These are phyloP conservation scores for Platysternon megacephalum DNA, from an alignment of 2,113 vertebrate species.

Conservation along the genomic window DNA sequence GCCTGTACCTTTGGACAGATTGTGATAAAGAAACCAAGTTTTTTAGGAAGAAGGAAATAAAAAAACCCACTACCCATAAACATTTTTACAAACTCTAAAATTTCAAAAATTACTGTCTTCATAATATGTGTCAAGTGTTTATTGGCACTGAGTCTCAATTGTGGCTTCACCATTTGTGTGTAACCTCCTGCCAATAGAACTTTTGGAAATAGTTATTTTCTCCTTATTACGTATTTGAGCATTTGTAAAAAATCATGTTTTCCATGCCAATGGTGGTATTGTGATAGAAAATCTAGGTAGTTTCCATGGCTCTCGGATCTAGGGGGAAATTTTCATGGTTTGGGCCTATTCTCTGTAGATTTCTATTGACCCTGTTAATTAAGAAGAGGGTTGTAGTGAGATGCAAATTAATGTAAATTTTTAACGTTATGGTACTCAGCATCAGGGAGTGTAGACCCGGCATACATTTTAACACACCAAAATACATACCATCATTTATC, in stretches of 20 bases:
- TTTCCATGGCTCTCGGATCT: neutral
- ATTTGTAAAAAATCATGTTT: neutral
- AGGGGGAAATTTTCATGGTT: neutral
- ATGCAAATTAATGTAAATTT: slow-evolving; percentile 33
- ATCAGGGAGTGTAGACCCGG: neutral
- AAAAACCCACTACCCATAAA: neutral
- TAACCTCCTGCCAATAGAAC: neutral
- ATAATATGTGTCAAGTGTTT: accelerated
- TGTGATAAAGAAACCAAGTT: neutral
- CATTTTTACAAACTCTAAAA: neutral
- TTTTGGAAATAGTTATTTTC: neutral
- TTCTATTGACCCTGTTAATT: neutral
- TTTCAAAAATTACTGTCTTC: neutral
- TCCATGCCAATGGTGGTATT: neutral
- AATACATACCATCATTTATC: neutral
- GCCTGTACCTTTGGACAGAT: neutral
- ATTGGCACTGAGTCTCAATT: neutral
- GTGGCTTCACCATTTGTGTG: neutral
- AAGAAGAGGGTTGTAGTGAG: neutral
- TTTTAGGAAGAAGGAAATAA: neutral
- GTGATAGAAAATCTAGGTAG: neutral
- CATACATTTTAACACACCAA: neutral
- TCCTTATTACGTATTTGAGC: neutral
- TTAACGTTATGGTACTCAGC: accelerated
- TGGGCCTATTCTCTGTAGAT: neutral